phyloP scores from a whole-genome alignment of 2,888 invertebrate genomes.

The Oegoconia quadripuncta region DNA sequence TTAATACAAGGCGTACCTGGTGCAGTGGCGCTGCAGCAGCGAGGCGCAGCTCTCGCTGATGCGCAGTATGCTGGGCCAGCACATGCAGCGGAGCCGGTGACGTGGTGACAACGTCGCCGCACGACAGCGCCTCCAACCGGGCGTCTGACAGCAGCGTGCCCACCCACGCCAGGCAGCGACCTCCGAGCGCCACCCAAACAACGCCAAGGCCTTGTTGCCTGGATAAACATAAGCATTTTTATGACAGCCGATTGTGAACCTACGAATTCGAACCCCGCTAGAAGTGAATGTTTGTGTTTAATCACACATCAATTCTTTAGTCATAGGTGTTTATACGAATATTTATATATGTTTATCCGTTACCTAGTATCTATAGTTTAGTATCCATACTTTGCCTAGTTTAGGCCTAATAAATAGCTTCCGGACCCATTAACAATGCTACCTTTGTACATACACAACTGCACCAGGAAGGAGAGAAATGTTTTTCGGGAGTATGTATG shows the following conservation, averaged over 20 bases:
- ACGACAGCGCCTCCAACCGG: constrained; percentile 82
- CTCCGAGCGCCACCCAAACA: constrained; percentile 92
- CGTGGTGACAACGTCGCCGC: constrained; percentile 25
- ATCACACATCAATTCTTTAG: too few relatives aligned
- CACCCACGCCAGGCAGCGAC: constrained; percentile 88
- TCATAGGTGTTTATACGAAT: too few relatives aligned
- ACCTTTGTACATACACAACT: too few relatives aligned
- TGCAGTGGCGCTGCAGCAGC: constrained; percentile 86
- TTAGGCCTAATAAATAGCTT: too few relatives aligned
- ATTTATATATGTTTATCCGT: background rate
- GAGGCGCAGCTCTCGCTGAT: constrained; percentile 84
- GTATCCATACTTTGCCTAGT: too few relatives aligned
- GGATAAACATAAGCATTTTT: constrained; percentile 7
- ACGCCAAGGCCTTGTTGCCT: constrained; percentile 94
- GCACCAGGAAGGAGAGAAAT: too few relatives aligned
- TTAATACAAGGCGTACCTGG: constrained; percentile 60
- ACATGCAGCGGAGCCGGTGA: constrained; percentile 82
- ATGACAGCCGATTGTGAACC: background rate
- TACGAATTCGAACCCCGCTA: too few relatives aligned
- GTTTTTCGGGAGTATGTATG: too few relatives aligned
- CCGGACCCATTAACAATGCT: too few relatives aligned
- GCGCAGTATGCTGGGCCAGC: constrained; percentile 82
- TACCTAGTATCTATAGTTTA: background rate
- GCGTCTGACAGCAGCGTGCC: constrained; percentile 87
- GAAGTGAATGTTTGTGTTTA: too few relatives aligned